phyloP scores from a whole-genome alignment of 2,797 vertebrate genomes.

The Peromyscus nudipes region DNA sequence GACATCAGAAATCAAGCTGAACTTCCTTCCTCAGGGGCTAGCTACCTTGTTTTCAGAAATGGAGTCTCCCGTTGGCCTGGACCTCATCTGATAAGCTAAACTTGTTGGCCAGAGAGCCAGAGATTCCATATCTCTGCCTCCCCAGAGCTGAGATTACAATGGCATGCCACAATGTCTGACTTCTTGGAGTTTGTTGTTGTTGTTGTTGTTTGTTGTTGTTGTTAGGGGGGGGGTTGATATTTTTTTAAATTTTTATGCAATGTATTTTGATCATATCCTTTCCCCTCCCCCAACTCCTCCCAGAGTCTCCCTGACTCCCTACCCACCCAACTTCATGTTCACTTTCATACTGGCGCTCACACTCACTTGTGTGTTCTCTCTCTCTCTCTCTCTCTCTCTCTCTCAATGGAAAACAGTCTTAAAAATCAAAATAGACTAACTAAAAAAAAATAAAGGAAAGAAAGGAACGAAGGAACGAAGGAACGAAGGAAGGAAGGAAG shows the following conservation, averaged over 20 bases:
- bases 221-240: neutral
- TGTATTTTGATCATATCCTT: neutral
- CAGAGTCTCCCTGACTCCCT: neutral
- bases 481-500: neutral
- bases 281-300: neutral
- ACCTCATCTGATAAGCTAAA: neutral
- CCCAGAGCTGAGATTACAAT: neutral
- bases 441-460: neutral
- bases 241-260: neutral
- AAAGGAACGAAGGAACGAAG: neutral
- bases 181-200: neutral
- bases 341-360: neutral
- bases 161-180: neutral
- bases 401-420: neutral
- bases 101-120: neutral
- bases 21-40: no score
- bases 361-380: no score
- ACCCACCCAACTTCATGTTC: neutral
- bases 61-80: neutral
- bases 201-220: neutral
- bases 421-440: neutral
- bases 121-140: neutral
- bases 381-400: neutral
- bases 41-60: neutral
- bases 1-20: neutral